Conservation (phyloP, 2,113 vertebrate species). For the Pelusios castaneus region DNA sequence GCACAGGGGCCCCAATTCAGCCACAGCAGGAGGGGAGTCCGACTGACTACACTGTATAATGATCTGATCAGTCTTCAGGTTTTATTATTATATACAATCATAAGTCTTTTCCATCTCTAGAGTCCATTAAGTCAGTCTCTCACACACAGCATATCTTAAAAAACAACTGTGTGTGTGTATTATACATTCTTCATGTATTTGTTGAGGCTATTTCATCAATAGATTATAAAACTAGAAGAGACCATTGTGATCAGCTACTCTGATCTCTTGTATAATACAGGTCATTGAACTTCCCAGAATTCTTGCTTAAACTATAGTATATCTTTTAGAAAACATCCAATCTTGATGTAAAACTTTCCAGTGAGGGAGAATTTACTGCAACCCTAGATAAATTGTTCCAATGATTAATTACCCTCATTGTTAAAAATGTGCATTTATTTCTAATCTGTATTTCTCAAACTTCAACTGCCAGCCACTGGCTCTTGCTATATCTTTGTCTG, state of each 20-base stretch:
- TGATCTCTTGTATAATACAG: not conserved
- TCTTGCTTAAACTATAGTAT: not conserved
- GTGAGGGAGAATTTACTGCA: not conserved
- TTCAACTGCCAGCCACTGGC: not conserved
- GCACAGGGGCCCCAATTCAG: not conserved
- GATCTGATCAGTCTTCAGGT: not conserved
- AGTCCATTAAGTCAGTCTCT: not conserved
- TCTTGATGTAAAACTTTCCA: not conserved
- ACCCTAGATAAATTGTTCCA: not conserved
- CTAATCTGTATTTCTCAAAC: not conserved
- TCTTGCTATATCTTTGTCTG: not conserved
- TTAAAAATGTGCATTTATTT: not conserved
- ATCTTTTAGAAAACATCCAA: not conserved
- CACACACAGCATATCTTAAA: not conserved
- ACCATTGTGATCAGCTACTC: not conserved
- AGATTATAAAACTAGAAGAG: conserved; percentile 4
- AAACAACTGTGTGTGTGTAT: not conserved
- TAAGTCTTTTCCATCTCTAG: not conserved
- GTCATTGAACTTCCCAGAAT: not conserved
- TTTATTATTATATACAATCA: not conserved
- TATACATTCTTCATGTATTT: not conserved
- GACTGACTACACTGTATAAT: not conserved
- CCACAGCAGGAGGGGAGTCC: not conserved
- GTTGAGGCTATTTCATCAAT: accelerated
- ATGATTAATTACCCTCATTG: not conserved